Conservation (phyloP, 2,113 vertebrate species). For the Psittacara wagleri region DNA sequence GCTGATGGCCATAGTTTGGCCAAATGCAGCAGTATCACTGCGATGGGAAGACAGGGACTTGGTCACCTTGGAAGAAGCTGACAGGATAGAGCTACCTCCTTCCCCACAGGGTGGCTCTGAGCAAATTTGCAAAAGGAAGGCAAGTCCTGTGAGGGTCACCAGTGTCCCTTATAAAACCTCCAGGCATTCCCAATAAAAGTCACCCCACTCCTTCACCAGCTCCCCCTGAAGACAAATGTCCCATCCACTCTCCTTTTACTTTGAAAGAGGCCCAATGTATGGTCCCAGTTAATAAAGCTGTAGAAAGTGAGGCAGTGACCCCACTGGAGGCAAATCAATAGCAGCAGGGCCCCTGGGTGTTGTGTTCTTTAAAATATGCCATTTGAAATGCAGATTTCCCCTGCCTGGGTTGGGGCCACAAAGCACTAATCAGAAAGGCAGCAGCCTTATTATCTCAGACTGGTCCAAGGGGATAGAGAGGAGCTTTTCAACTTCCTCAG, state of each 20-base stretch:
- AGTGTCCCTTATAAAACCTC: not conserved
- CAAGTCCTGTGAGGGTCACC: slow-evolving; percentile 11
- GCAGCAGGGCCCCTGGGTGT: slow-evolving; percentile 43
- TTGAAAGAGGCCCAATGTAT: slow-evolving; percentile 27
- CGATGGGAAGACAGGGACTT: not conserved
- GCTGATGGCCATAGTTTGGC: not conserved
- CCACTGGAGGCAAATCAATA: slow-evolving; percentile 62
- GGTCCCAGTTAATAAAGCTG: slow-evolving; percentile 57
- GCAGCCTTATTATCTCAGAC: slow-evolving; percentile 32
- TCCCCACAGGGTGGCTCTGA: not conserved
- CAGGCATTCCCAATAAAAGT: slow-evolving; percentile 21
- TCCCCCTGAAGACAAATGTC: not conserved
- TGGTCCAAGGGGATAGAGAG: slow-evolving; percentile 29
- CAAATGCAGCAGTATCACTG: accelerated
- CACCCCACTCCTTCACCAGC: not conserved
- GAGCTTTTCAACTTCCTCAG: slow-evolving; percentile 4
- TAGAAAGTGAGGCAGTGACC: slow-evolving; percentile 63
- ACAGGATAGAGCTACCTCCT: not conserved
- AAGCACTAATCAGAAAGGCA: slow-evolving; percentile 54
- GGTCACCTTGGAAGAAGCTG: slow-evolving; percentile 15
- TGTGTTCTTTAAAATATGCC: slow-evolving; percentile 64
- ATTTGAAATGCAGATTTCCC: slow-evolving; percentile 68
- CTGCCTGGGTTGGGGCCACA: slow-evolving; percentile 16
- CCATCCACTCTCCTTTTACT: slow-evolving; percentile 6
- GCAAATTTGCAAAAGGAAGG: slow-evolving; percentile 18